These are phyloP conservation scores for Spheniscus humboldti DNA, from an alignment of 2,797 vertebrate genomes.

Conservation along the genomic window DNA sequence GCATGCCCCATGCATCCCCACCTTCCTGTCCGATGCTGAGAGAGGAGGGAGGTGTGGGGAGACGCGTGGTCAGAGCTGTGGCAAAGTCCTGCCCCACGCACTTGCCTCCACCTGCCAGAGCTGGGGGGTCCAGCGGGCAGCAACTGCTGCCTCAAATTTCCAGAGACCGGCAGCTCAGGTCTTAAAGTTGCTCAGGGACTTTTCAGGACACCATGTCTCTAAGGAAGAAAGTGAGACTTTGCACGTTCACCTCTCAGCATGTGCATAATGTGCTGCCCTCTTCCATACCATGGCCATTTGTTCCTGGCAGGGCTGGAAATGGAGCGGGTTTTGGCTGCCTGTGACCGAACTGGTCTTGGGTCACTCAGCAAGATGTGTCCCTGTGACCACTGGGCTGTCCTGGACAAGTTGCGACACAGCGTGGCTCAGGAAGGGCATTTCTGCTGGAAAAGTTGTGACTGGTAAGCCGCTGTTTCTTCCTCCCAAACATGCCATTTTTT, in stretches of 20 bases:
- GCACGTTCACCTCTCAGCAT: not conserved
- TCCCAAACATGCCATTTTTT: not conserved
- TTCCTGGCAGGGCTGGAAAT: not conserved
- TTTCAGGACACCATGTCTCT: constrained; percentile 41
- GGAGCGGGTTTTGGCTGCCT: not conserved
- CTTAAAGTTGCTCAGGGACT: not conserved
- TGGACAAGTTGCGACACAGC: not conserved
- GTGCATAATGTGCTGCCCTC: not conserved
- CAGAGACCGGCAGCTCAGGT: not conserved
- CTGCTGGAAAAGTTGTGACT: not conserved
- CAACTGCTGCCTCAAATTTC: not conserved
- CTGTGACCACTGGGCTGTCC: not conserved
- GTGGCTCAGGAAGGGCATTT: not conserved
- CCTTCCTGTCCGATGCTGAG: not conserved
- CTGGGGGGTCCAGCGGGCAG: not conserved
- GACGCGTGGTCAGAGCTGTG: not conserved
- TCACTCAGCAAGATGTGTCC: not conserved
- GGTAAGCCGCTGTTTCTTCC: not conserved
- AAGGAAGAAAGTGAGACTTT: constrained; percentile 58
- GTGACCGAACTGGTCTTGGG: not conserved
- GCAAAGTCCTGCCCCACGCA: not conserved
- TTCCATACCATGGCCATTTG: not conserved
- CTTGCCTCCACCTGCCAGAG: not conserved
- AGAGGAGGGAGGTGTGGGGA: not conserved
- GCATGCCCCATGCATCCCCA: not conserved